phyloP scores from a whole-genome alignment of 2,797 vertebrate species.

The Taenioides sp. region DNA sequence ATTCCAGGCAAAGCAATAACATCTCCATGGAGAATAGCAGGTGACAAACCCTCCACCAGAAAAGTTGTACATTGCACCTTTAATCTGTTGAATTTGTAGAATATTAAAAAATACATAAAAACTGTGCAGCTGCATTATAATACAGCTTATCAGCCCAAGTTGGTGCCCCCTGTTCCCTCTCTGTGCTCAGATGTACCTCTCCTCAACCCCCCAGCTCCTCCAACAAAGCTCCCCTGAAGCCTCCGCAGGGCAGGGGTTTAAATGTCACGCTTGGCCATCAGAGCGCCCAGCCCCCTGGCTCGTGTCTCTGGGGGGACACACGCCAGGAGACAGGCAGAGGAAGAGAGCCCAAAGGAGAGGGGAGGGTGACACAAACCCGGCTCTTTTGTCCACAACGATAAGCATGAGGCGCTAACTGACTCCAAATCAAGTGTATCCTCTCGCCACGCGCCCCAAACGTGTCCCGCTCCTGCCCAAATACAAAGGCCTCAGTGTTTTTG shows the following conservation, averaged over 20 bases:
- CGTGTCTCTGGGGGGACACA: conserved; percentile 71
- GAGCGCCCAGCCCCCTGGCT: conserved; percentile 73
- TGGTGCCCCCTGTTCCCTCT: conserved; percentile 54
- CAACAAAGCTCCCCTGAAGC: conserved; percentile 67
- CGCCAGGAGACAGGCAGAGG: conserved; percentile 54
- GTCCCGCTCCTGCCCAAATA: conserved; percentile 64
- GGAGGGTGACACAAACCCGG: conserved; percentile 69
- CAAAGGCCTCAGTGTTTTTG: conserved; percentile 62
- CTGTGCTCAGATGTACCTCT: conserved; percentile 69
- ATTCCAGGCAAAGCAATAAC: too few species aligned
- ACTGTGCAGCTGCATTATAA: background rate
- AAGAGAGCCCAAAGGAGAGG: conserved; percentile 56
- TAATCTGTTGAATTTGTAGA: background rate
- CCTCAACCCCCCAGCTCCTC: conserved; percentile 29
- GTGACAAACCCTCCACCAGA: too few species aligned
- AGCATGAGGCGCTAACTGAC: conserved; percentile 78
- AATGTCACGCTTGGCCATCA: conserved; percentile 82
- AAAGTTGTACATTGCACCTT: too few species aligned
- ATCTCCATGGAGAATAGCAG: too few species aligned
- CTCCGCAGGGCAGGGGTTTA: conserved; percentile 77
- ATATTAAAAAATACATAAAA: background rate
- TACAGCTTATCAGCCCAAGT: conserved; percentile 9
- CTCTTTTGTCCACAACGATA: conserved; percentile 71
- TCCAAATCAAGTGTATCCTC: conserved; percentile 77
- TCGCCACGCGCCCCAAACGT: conserved; percentile 69